These are phyloP conservation scores for Puntigrus tetrazona DNA, from an alignment of 2,113 vertebrate species.

Conservation along the genomic window DNA sequence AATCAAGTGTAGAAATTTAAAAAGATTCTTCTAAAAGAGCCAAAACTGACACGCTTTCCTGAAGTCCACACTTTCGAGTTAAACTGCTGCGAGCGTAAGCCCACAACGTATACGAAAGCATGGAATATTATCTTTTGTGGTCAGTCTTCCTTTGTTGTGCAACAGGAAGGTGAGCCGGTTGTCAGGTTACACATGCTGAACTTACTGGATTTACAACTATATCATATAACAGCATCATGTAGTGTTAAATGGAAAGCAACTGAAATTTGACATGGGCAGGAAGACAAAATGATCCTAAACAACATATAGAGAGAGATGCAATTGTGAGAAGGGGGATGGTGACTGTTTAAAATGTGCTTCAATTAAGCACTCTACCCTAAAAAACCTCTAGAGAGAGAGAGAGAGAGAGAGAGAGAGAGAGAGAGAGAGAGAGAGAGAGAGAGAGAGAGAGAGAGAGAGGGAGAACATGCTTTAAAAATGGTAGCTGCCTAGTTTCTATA, in stretches of 20 bases:
- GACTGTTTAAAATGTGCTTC: conserved; percentile 49
- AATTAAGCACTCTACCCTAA: conserved; percentile 10
- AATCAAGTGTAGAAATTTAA: conserved; percentile 12
- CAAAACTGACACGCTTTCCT: background rate
- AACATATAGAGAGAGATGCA: conserved; percentile 38
- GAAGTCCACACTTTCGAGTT: background rate
- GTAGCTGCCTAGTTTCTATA: conserved; percentile 41
- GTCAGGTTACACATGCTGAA: conserved; percentile 40
- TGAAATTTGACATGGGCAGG: conserved; percentile 54
- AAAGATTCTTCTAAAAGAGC: background rate
- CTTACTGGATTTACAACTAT: conserved; percentile 61
- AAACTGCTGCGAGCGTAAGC: background rate
- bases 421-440: background rate
- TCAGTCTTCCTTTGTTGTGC: conserved; percentile 52
- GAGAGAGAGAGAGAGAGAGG: background rate
- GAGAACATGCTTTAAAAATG: conserved; percentile 31
- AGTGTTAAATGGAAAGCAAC: conserved; percentile 31
- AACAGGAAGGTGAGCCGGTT: conserved; percentile 52
- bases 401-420: background rate
- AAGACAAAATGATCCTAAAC: conserved; percentile 58
- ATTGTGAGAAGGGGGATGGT: conserved; percentile 38
- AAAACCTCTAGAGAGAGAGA: background rate
- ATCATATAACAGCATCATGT: conserved; percentile 60
- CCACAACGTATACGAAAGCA: background rate
- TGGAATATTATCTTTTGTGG: conserved; percentile 1